Base-by-base conservation (phyloP, 2,888 invertebrate genomes). In the Dromius quadrimaculatus region DNA sequence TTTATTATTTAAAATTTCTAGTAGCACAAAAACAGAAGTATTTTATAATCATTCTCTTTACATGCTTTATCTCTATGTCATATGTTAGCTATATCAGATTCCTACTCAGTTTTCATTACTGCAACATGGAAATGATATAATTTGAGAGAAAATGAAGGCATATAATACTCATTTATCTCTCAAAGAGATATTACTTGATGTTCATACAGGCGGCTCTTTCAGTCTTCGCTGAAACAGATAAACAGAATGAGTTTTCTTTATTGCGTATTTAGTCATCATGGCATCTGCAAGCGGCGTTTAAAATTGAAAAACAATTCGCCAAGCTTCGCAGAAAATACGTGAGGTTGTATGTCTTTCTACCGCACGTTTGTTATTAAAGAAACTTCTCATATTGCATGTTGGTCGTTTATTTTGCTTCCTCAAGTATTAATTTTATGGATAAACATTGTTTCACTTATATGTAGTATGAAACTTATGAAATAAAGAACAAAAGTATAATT, bases 261-360 rank as follows among this genome's bases (percentile, higher is more conserved):
- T 79, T 78, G 75, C 77, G 75, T 78, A 78, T 78, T 79, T 78
- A 79, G 78, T 77, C 76, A 74, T 73, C 73, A 74, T 76, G 32
- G 77, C 79, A 80, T 78, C 78, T 79, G 79, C 75, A 76, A 74
- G 76, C 76, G 73, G 71, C 74, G 72, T 74, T 75, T 76, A 76
- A 80, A 81, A 81, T 81, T 80, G 80, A 80, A 79, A 81, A 79
- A 80, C 79, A 81, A 80, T 79, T 79, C 79, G 75, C 76, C 19
- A 36, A 36, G 50, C 50, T 54, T 15, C 50, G 28, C 28, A 28
- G 50, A 54, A n/a, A 28, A 50, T 50, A 50, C 47, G 47, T 50
- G 47, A 50, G 47, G 22, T 11, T 50, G 47, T 50, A 20, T 50
- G 50, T 54, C 28, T 54, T 43, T 43, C 43, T 15, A n/a, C 50